These are phyloP conservation scores for Callinectes sapidus DNA, from an alignment of 2,888 invertebrate genomes.

Conservation along the genomic window DNA sequence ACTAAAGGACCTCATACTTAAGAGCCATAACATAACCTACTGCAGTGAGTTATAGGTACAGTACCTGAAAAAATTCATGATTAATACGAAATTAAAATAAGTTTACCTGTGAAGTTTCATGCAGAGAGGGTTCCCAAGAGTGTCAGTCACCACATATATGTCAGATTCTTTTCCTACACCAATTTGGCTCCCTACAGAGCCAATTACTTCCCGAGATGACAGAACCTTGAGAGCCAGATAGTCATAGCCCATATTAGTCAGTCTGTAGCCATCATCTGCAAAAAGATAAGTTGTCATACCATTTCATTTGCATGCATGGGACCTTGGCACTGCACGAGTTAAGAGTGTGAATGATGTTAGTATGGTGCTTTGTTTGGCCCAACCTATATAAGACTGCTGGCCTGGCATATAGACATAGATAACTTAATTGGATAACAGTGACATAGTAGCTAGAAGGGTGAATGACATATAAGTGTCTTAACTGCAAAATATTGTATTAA, in stretches of 20 bases:
- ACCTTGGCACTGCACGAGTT: too few relatives aligned
- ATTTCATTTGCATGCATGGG: not conserved
- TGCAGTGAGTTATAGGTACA: too few relatives aligned
- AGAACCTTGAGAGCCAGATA: constrained; percentile 94
- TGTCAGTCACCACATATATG: constrained; percentile 91
- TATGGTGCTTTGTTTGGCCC: too few relatives aligned
- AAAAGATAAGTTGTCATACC: not conserved
- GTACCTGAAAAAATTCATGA: too few relatives aligned
- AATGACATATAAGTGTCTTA: not conserved
- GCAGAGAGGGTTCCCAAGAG: constrained; percentile 87
- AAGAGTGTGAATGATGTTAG: too few relatives aligned
- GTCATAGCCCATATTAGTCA: constrained; percentile 97
- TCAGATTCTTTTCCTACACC: constrained; percentile 99
- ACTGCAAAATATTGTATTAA: not conserved
- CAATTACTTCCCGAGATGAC: constrained; percentile 85
- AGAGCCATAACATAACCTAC: too few relatives aligned
- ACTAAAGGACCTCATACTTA: too few relatives aligned
- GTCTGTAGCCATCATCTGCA: constrained; percentile 88
- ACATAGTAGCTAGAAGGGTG: not conserved
- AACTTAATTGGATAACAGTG: not conserved
- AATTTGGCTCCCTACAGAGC: constrained; percentile 97
- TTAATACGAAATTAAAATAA: not conserved
- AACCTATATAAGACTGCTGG: not conserved
- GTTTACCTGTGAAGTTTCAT: constrained; percentile 89
- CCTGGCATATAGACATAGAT: not conserved